These are phyloP conservation scores for Hypomesus transpacificus DNA, from an alignment of 2,113 vertebrate genomes.

Conservation along the genomic window DNA sequence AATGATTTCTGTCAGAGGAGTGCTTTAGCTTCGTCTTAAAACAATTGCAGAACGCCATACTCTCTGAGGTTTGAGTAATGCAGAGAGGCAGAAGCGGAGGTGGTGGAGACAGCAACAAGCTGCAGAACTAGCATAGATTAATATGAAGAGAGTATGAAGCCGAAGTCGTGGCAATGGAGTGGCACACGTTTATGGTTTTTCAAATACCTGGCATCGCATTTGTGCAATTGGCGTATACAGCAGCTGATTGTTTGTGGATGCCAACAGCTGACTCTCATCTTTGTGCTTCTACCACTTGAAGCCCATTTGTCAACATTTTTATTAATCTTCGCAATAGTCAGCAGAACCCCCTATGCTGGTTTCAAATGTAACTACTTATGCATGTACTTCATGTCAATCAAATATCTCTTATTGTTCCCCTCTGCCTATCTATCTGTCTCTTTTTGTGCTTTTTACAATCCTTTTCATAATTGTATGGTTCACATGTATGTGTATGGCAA, in stretches of 20 bases:
- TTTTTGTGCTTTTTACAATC: too few relatives aligned
- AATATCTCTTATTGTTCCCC: not conserved
- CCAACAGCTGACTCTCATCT: not conserved
- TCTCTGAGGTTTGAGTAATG: constrained; percentile 33
- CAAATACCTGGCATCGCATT: not conserved
- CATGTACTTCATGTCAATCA: not conserved
- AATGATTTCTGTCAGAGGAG: too few relatives aligned
- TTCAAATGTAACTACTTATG: not conserved
- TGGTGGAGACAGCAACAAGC: too few relatives aligned
- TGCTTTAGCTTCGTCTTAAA: not conserved
- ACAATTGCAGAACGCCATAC: constrained; percentile 45
- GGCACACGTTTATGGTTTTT: not conserved
- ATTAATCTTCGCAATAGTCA: not conserved
- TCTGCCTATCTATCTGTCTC: too few relatives aligned
- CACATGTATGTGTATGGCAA: too few relatives aligned
- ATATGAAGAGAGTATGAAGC: too few relatives aligned
- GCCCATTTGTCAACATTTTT: not conserved
- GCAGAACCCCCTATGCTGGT: not conserved
- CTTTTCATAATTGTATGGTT: too few relatives aligned
- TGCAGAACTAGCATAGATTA: too few relatives aligned
- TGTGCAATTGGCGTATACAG: not conserved
- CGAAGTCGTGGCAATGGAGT: too few relatives aligned
- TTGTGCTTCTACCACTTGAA: not conserved
- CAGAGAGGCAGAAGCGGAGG: too few relatives aligned
- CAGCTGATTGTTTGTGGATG: too few relatives aligned